Evolutionary conservation across 2,888 invertebrate genomes (phyloP), one percentile per base, ranked within the genome.

Genomic region (Xestoiulus laeticollis): DNA sequence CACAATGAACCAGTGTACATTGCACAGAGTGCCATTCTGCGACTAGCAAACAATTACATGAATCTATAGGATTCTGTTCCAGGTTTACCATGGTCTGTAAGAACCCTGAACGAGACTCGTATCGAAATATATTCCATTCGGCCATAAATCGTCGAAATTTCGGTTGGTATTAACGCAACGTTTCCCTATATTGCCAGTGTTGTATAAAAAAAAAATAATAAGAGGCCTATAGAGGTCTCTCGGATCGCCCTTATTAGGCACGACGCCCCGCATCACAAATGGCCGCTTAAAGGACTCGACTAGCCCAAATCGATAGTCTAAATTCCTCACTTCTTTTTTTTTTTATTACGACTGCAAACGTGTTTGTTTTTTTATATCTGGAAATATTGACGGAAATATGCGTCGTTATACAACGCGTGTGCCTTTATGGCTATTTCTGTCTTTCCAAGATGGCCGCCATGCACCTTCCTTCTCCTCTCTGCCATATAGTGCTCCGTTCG

Each of bases 361-460:
- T 68, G 68, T 68, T 68, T 68, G 68, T 68, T 68, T 68, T 68
- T 48, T 68, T 68, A 68, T 68, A 22, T 26, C 22, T 68, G 68
- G 68, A 68, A 68, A 68, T 68, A 68, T 68, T 68, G 68, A 68
- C 68, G 68, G 68, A 68, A 68, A 68, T n/a, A 59, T n/a, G 68
- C 68, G 68, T 68, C 68, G 68, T 68, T 68, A 68, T 22, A 68
- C 68, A 10, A n/a, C n/a, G n/a, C 68, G 68, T 12, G 48, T 48
- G 48, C 48, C 48, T 48, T 48, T 48, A 48, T 48, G 48, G 22
- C 68, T 68, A 68, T 68, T 68, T 68, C 68, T 68, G 68, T 8
- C 68, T 4, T 48, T 68, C 22, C 68, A 68, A 68, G 68, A 68
- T 68, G 68, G 68, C 68, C 22, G 22, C 68, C 59, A n/a, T n/a